phyloP scores from a whole-genome alignment of 2,797 vertebrate species.

The Xiphorhynchus erythropygius region DNA sequence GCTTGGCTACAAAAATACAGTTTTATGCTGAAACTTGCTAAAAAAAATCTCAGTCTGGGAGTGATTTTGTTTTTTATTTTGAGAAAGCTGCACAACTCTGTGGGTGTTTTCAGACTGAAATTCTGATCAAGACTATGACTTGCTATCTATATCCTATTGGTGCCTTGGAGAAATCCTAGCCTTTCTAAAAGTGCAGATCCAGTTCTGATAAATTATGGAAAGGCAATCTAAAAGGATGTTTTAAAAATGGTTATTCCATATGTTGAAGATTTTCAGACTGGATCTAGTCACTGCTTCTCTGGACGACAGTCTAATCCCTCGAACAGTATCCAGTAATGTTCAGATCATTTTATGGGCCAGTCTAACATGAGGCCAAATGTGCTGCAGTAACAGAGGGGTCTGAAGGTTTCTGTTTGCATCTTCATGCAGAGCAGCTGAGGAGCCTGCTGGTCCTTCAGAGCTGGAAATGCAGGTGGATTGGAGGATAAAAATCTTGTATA shows the following conservation, averaged over 20 bases:
- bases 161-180: not conserved
- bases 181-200: not conserved
- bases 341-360: not conserved
- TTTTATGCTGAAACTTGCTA: constrained; percentile 38
- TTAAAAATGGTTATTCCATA: not conserved
- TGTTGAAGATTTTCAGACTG: not conserved
- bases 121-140: not conserved
- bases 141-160: not conserved
- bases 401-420: not conserved
- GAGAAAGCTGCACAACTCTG: not conserved
- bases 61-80: constrained; percentile 27
- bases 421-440: not conserved
- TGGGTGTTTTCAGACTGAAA: not conserved
- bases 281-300: not conserved
- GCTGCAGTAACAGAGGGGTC: not conserved
- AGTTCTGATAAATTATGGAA: not conserved
- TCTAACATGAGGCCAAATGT: not conserved
- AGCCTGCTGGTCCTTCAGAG: not conserved
- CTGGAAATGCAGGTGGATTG: not conserved
- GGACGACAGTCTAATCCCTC: not conserved
- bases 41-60: not conserved
- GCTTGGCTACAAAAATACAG: constrained; percentile 31
- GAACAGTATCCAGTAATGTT: not conserved
- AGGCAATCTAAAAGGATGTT: not conserved
- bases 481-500: not conserved